phyloP scores from a whole-genome alignment of 1,140 invertebrate genomes.

The Phocides pigmalion region DNA sequence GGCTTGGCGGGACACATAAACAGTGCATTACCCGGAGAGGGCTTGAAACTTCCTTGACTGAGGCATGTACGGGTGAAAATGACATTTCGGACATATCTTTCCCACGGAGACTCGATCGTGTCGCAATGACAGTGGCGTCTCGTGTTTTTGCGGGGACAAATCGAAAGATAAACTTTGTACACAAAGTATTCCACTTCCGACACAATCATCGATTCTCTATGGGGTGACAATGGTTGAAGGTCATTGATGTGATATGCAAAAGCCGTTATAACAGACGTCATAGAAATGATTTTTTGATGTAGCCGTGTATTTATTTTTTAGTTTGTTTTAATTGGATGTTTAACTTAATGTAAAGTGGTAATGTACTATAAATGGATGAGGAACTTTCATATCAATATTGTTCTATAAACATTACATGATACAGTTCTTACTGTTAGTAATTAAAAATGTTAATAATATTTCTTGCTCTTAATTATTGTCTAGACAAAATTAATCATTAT shows the following conservation, averaged over 20 bases:
- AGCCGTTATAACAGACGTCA: conserved; percentile 4
- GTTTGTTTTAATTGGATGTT: too few species aligned
- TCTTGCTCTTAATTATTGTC: too few species aligned
- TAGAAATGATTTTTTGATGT: not conserved
- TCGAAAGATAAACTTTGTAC: conserved; percentile 27
- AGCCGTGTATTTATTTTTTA: not conserved
- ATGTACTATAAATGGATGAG: too few species aligned
- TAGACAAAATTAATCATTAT: too few species aligned
- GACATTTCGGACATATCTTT: conserved; percentile 79
- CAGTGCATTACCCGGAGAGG: conserved; percentile 4
- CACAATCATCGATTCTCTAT: conserved; percentile 25
- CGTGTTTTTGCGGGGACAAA: conserved; percentile 59
- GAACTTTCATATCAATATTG: too few species aligned
- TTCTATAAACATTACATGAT: too few species aligned
- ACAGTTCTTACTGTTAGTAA: too few species aligned
- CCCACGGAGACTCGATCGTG: conserved; percentile 65
- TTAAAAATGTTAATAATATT: too few species aligned
- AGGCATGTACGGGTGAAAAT: conserved; percentile 64
- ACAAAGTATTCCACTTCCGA: conserved; percentile 19
- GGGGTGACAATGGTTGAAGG: conserved; percentile 13
- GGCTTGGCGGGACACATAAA: conserved; percentile 11
- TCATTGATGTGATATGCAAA: conserved; percentile 12
- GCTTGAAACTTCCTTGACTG: conserved; percentile 48
- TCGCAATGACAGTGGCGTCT: conserved; percentile 59
- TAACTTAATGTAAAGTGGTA: too few species aligned